Evolutionary conservation across 2,797 vertebrate species (phyloP), one percentile per base, ranked within the genome.

Genomic region (Rhynchotus rufescens): DNA sequence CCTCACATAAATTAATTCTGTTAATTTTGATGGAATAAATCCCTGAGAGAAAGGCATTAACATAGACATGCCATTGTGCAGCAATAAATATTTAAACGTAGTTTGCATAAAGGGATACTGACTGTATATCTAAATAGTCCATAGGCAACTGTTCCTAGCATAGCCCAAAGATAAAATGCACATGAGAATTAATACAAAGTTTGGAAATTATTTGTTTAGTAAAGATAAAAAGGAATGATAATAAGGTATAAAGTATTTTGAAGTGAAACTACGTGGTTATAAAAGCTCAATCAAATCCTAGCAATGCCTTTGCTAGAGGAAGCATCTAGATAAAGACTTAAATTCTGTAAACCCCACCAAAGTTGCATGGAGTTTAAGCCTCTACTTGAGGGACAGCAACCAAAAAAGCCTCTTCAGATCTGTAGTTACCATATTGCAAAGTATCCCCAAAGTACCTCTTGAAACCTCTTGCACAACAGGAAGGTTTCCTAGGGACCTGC

Each of bases 21-120:
- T 71, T 82, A 84, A 84, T 91, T 90, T 56, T 69, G 17, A 64
- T 32, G 15, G 10, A 93, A 66, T 56, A 88, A 90, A 38, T 9
- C 42, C 47, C 36, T 9, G 32, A 78, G 62, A 32, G 8, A 85
- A 85, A 75, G 16, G 40, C 19, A 65, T 61, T 65, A 75, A 75
- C 42, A 69, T 30, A 59, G 32, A 78, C 72, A 65, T 67, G 40
- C 14, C 17, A 54, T 36, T 68, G 30, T 25, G 56, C 20, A 64
- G 15, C 34, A 77, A 66, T 66, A 92, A 86, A 73, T 86, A 86
- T 84, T 93, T 84, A 90, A 90, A 73, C 7, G 3, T 25, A 54
- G 2, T 32, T 74, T 87, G 22, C 51, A 32, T 60, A 76, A 7
- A 56, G 10, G 6, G 32, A 57, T 68, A 60, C 3, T 76, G 42